A percentile compares a stretch with the other conserved stretches of the same genome.
These are phyloP conservation scores for Caradrina kadenii DNA, from an alignment of 2,888 invertebrate genomes.

Conservation along the genomic window DNA sequence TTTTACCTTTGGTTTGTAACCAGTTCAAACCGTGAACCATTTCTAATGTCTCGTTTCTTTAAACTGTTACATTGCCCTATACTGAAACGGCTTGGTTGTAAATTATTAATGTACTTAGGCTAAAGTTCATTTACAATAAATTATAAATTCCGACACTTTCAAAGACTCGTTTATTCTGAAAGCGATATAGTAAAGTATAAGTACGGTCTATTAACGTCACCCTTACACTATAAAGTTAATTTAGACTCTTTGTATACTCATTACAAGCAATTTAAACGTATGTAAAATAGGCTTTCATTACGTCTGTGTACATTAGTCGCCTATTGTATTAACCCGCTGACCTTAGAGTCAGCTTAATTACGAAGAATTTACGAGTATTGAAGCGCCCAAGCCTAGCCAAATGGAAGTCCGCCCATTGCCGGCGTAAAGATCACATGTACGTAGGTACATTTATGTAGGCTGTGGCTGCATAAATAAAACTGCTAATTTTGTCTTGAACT, in stretches of 20 bases:
- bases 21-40: not conserved
- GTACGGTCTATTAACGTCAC: conserved; percentile 33
- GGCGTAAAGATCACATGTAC: conserved; percentile 31
- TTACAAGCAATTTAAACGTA: conserved; percentile 49
- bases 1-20: not conserved
- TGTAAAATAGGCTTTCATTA: conserved; percentile 53
- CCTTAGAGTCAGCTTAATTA: conserved; percentile 65
- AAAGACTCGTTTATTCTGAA: conserved; percentile 21
- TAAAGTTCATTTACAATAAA: conserved; percentile 6
- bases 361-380: conserved; percentile 70
- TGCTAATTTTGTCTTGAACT: not conserved
- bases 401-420: conserved; percentile 54
- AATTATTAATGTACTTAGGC: conserved; percentile 9
- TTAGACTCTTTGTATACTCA: conserved; percentile 45
- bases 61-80: not conserved
- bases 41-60: not conserved
- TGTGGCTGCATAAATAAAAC: not conserved
- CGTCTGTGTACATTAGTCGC: conserved; percentile 55
- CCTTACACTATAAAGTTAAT: conserved; percentile 50
- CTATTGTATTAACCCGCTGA: conserved; percentile 59
- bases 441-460: conserved; percentile 4
- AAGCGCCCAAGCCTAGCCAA: conserved; percentile 52
- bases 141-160: conserved; percentile 26
- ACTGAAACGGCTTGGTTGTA: not conserved
- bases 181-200: conserved; percentile 22